A percentile compares a stretch with the other conserved stretches of the same genome.
These are phyloP conservation scores for Metridium senile DNA, from an alignment of 92 coral and sea anemone species.

Conservation along the genomic window DNA sequence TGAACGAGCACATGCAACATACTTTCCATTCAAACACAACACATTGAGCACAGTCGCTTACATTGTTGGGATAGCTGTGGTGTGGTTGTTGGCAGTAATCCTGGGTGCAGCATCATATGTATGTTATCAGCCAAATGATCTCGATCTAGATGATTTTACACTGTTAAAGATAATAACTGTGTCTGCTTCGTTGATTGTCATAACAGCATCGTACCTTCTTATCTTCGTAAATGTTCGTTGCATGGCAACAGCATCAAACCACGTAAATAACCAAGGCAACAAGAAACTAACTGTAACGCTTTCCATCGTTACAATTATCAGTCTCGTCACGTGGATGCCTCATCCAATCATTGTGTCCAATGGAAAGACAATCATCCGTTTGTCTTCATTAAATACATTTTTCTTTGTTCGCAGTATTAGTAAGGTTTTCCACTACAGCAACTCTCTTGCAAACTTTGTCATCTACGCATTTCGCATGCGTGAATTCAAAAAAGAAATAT, in stretches of 20 bases:
- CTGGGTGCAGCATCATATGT: neutral
- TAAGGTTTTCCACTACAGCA: slow-evolving; percentile 13
- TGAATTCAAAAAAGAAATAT: too few relatives aligned
- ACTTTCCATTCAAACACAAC: slow-evolving; percentile 36
- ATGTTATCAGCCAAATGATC: too few relatives aligned
- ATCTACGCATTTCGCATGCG: too few relatives aligned
- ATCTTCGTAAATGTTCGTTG: neutral
- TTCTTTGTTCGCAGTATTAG: neutral
- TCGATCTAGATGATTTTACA: neutral
- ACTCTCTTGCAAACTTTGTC: slow-evolving; percentile 16
- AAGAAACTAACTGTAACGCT: neutral
- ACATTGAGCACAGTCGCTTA: slow-evolving; percentile 2
- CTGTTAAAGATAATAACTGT: neutral
- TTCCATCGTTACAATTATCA: neutral
- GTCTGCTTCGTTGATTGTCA: neutral
- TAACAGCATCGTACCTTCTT: neutral
- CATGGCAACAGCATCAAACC: neutral
- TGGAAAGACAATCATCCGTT: neutral
- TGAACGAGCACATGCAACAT: slow-evolving; percentile 29
- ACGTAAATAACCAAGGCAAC: neutral
- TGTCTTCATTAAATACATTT: neutral
- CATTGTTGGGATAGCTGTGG: slow-evolving; percentile 9
- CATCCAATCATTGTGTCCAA: neutral
- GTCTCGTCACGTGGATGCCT: neutral
- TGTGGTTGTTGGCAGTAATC: slow-evolving; percentile 15